A percentile compares a stretch with the other conserved stretches of the same genome.
These are phyloP conservation scores for Leucopsar rothschildi DNA, from an alignment of 2,113 vertebrate species.

Conservation along the genomic window DNA sequence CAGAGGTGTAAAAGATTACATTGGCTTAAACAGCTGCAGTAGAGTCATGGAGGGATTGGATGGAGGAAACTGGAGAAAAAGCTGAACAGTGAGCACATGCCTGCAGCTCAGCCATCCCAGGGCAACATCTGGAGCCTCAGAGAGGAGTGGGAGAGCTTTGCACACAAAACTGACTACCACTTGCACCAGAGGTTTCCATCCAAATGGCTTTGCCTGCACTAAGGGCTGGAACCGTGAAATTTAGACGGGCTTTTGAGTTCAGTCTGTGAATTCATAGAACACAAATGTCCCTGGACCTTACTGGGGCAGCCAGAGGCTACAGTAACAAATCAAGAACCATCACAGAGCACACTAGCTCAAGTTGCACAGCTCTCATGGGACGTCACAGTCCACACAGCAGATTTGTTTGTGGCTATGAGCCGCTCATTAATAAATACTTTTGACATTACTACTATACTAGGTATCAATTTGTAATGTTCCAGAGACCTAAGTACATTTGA, in stretches of 20 bases:
- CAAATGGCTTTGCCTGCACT: background rate
- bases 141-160: background rate
- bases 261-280: background rate
- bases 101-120: background rate
- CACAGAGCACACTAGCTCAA: background rate
- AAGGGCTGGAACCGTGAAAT: background rate
- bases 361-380: background rate
- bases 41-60: background rate
- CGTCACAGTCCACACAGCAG: background rate
- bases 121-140: background rate
- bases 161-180: background rate
- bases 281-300: background rate
- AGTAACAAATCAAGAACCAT: background rate
- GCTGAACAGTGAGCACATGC: background rate
- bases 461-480: background rate
- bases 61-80: background rate
- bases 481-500: background rate
- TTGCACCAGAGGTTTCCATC: background rate
- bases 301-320: background rate
- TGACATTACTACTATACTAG: background rate
- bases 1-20: background rate
- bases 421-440: background rate
- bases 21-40: background rate
- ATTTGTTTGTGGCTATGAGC: background rate
- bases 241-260: background rate